Conservation (phyloP, 2,888 invertebrate species). For the Timema podura region DNA sequence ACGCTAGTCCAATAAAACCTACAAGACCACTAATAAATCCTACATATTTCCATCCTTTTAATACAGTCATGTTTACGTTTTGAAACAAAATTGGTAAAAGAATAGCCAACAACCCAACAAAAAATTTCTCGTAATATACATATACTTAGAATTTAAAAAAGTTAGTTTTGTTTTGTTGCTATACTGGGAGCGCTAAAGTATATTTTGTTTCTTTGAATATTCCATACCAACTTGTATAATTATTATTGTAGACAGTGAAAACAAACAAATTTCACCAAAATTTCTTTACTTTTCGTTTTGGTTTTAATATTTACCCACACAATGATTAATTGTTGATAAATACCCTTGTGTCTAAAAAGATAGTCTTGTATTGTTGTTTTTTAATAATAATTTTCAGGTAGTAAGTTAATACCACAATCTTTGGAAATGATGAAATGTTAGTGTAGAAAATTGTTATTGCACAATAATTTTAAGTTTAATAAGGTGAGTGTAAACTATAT, state of each 20-base stretch:
- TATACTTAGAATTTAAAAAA: no score
- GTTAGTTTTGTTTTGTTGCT: no score
- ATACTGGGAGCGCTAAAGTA: no score
- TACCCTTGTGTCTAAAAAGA: no score
- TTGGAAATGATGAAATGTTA: constrained; percentile 13
- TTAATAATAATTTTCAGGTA: no score
- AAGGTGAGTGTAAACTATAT: not conserved
- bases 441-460: constrained; percentile 10
- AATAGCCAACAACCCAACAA: no score
- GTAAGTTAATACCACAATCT: constrained; percentile 12
- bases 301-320: not conserved
- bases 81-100: not conserved
- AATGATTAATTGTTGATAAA: constrained; percentile 6
- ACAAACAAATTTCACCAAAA: no score
- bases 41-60: constrained; percentile 50
- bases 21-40: constrained; percentile 53
- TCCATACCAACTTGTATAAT: no score
- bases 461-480: constrained; percentile 10
- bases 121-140: no score
- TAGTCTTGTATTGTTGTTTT: no score
- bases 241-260: no score
- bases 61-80: not conserved
- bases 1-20: constrained; percentile 50
- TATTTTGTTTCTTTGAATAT: no score
- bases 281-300: not conserved